Base-by-base conservation (phyloP, 2,888 invertebrate species). In the Gordius sp. region DNA sequence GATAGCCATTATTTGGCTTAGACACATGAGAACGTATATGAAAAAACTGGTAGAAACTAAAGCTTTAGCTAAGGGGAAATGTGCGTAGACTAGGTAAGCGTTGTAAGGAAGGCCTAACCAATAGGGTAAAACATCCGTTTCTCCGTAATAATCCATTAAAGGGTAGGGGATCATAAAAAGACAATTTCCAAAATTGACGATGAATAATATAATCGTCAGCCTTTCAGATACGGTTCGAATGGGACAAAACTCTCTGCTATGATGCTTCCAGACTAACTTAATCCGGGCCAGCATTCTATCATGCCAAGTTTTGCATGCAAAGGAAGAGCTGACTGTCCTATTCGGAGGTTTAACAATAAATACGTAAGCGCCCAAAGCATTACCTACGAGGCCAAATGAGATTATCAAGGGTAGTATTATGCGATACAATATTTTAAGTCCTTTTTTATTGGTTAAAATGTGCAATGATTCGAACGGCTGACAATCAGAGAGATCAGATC, bases 101-200 rank as follows among this genome's bases (percentile, higher is more conserved):
- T 47, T 47, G n/a, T 23, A 47, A n/a, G 13, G 4, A 20, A 18
- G 20, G 20, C 16, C 20, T 4, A n/a, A 47, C 47, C 47, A 47
- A 47, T 18, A 20, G 13, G 4, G 16, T 20, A 13, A n/a, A 20
- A 18, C 20, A n/a, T 47, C 20, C 4, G 8, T 4, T 20, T 47
- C 47, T 4, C 47, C 47, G 47, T 47, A 47, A 20, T 47, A 47
- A 47, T 47, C 47, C 4, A 47, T 13, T 4, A 47, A 47, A 20
- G 47, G 47, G 20, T 47, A 47, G 4, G 20, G 20, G 8, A 47
- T 18, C 47, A 47, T 47, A 23, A 47, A 47, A n/a, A 47, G 23
- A 20, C 47, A 47, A 20, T 20, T 47, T 4, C 8, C 4, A 20
- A 20, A 18, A 23, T 47, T 47, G 8, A 47, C 20, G 4, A 20